Conservation (phyloP, 1,140 invertebrate species). For the Papilio polyxenes region DNA sequence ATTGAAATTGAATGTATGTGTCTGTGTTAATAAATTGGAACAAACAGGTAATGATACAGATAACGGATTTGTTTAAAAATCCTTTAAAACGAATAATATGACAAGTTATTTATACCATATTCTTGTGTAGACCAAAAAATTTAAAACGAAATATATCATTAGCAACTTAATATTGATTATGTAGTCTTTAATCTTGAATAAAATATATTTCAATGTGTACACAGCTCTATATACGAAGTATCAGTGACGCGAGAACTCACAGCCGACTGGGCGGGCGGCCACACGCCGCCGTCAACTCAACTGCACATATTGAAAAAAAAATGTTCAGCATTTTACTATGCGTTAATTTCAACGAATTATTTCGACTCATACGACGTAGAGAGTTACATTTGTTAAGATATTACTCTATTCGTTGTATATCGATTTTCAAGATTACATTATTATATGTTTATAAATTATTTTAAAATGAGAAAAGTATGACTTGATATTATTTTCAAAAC, state of each 20-base stretch:
- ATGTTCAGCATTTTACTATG: neutral
- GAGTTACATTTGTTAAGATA: too few relatives aligned
- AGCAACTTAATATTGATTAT: neutral
- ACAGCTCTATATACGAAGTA: slow-evolving; percentile 25
- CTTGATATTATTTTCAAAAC: neutral
- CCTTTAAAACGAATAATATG: too few relatives aligned
- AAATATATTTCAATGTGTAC: slow-evolving; percentile 3
- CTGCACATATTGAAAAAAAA: slow-evolving; percentile 33
- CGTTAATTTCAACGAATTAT: neutral
- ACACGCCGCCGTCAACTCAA: slow-evolving; percentile 46
- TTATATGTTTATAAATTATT: neutral
- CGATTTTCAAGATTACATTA: neutral
- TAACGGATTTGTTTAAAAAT: too few relatives aligned
- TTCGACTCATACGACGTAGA: neutral
- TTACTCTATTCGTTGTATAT: neutral
- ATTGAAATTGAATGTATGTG: too few relatives aligned
- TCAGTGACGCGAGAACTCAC: slow-evolving; percentile 42
- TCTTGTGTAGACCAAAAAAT: too few relatives aligned
- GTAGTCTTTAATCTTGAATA: neutral
- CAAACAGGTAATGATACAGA: too few relatives aligned
- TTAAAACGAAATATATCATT: too few relatives aligned
- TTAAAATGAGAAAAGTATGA: neutral
- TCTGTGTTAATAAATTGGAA: too few relatives aligned
- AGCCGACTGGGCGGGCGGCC: slow-evolving; percentile 51
- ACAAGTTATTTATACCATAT: too few relatives aligned